phyloP scores from a whole-genome alignment of 2,888 invertebrate genomes.

The Caenorhabditis wallacei region DNA sequence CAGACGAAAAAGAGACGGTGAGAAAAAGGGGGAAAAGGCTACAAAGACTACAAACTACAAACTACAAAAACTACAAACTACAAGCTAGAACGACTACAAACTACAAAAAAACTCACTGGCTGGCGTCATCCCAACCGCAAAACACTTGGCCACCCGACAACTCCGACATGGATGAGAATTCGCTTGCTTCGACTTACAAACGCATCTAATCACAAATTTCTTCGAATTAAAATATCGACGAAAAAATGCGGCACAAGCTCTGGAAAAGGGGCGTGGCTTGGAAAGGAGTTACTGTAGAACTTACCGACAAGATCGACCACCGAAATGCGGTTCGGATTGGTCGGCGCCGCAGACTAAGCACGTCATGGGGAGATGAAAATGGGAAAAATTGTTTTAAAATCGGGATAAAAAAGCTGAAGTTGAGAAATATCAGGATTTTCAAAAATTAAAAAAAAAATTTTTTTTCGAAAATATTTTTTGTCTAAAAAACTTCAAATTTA shows the following conservation, averaged over 20 bases:
- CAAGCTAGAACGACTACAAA: no score
- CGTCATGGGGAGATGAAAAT: slow-evolving; percentile 1
- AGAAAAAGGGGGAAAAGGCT: no score
- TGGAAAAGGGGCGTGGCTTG: not conserved
- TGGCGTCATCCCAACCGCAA: slow-evolving; percentile 23
- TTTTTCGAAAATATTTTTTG: no score
- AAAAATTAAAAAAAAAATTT: no score
- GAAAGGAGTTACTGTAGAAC: not conserved
- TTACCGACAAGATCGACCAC: slow-evolving; percentile 32
- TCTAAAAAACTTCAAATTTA: no score
- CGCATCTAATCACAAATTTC: slow-evolving; percentile 23
- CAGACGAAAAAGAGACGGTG: no score
- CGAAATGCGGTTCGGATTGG: slow-evolving; percentile 26
- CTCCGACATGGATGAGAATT: slow-evolving; percentile 42
- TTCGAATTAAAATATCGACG: slow-evolving; percentile 39
- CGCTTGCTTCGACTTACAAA: slow-evolving; percentile 2
- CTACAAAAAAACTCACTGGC: slow-evolving; percentile 3
- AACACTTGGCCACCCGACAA: slow-evolving; percentile 37
- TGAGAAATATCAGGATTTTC: not conserved
- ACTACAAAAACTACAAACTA: not conserved
- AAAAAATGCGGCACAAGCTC: slow-evolving; percentile 46
- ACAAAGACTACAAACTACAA: no score
- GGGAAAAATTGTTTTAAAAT: not conserved
- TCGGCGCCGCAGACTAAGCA: slow-evolving; percentile 28
- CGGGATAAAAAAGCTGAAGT: not conserved